Evolutionary conservation across 2,888 invertebrate genomes (phyloP), one percentile per base, ranked within the genome.

Genomic region (Orgyia antiqua): DNA sequence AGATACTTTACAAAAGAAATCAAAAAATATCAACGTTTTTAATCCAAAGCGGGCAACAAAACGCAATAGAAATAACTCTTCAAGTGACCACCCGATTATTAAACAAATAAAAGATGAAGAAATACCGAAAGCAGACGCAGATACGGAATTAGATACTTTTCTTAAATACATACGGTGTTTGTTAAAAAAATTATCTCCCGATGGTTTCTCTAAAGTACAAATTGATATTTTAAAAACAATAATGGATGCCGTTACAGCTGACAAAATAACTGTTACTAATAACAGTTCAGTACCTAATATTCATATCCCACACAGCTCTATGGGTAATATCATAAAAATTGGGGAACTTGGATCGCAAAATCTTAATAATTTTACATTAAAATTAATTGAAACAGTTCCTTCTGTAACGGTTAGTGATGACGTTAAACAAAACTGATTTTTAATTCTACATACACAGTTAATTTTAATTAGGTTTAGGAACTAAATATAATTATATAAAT

Each of bases 161-260:
- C 42, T 69, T 0, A 64, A 51, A 32, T 79, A 79, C 32, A 48
- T 78, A 0, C 54, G 53, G 0, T 61, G 65, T 17, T 34, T 79
- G 8, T 20, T 79, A 1, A 67, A 66, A 34, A 64, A 68, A 18
- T 36, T 77, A 2, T 60, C 77, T 0, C 41, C 47, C 10, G 62
- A 68, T 1, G 33, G 41, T 0, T 61, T 61, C 20, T 53, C 57
- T 0, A 61, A 65, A 32, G 43, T 78, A 0, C 79, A 79, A 46
- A 46, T 68, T 31, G 75, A 78, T 2, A 70, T 79, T 0, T 58
- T 79, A 0, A 71, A 65, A 26, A 35, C 68, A 2, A 68, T 79
- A 10, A 59, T 77, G 54, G 68, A 45, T 7, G 65, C 69, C 0
- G 26, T 27, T 4, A 17, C 12, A 9, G 13, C 28, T 0, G 27